phyloP scores from a whole-genome alignment of 53 echinoderm and acorn worm genomes.

The Zoroaster sp. region DNA sequence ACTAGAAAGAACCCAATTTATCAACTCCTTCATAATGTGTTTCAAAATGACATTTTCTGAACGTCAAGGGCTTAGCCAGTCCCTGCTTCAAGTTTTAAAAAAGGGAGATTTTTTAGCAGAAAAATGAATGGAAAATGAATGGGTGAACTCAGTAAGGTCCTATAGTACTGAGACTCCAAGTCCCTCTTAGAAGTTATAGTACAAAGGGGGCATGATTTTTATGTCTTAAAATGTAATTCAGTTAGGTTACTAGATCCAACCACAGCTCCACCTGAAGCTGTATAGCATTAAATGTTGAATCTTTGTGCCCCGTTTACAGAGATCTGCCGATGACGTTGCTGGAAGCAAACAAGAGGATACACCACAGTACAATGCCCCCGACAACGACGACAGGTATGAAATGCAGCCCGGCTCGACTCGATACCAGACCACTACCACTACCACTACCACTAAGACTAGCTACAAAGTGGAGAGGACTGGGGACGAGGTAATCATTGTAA shows the following conservation, averaged over 20 bases:
- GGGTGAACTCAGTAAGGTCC: too few relatives aligned
- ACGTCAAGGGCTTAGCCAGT: too few relatives aligned
- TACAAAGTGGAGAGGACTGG: constrained; percentile 74
- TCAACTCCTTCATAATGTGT: too few relatives aligned
- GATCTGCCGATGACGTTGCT: constrained; percentile 67
- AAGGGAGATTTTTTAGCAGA: neutral
- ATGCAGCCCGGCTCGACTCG: constrained; percentile 41
- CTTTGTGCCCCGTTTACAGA: constrained; percentile 9
- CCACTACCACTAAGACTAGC: constrained; percentile 89
- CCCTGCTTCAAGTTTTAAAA: neutral
- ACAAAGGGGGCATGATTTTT: neutral
- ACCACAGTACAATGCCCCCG: constrained; percentile 34
- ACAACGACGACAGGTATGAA: constrained; percentile 16
- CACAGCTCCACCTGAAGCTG: too few relatives aligned
- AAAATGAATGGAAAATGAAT: neutral
- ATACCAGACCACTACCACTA: constrained; percentile 86
- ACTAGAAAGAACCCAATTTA: too few relatives aligned
- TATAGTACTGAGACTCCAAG: neutral
- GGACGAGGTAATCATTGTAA: constrained; percentile 63
- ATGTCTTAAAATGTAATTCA: too few relatives aligned
- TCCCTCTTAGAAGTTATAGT: neutral
- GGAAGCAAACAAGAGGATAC: constrained; percentile 45
- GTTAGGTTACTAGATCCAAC: too few relatives aligned
- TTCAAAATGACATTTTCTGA: too few relatives aligned
- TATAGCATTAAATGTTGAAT: too few relatives aligned